Percentiles rank a stretch among this genome's conserved stretches.
Evolutionary conservation across 2,888 invertebrate species (phyloP).

Genomic region (Diogma glabrata): DNA sequence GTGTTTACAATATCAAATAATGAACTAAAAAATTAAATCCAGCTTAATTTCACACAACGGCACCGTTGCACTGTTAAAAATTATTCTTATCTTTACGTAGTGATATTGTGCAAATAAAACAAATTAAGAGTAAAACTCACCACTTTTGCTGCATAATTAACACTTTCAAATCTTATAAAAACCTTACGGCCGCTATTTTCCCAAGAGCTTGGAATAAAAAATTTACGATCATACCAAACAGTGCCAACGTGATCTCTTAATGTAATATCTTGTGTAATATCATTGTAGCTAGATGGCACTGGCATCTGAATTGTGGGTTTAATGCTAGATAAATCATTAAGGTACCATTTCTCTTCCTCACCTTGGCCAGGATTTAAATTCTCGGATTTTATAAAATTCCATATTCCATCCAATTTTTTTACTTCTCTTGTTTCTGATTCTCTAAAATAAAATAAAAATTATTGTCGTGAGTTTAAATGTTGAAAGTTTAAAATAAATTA

Average conservation of each 20-base stretch:
- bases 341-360: slow-evolving; percentile 65
- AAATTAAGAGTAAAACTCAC: slow-evolving; percentile 52
- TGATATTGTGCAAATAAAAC: too few relatives aligned
- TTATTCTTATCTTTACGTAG: too few relatives aligned
- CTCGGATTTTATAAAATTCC: slow-evolving; percentile 76
- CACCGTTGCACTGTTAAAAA: too few relatives aligned
- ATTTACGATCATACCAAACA: slow-evolving; percentile 91
- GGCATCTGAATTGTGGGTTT: slow-evolving; percentile 77
- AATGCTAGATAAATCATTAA: slow-evolving; percentile 54
- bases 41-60: too few relatives aligned
- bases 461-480: too few relatives aligned
- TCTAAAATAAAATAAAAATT: background rate
- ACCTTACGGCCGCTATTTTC: slow-evolving; percentile 45
- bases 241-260: slow-evolving; percentile 88
- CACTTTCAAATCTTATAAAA: slow-evolving; percentile 84
- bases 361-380: slow-evolving; percentile 59
- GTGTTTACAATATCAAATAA: background rate
- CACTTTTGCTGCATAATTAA: slow-evolving; percentile 84
- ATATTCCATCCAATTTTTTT: slow-evolving; percentile 71
- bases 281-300: slow-evolving; percentile 93
- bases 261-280: slow-evolving; percentile 67
- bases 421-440: slow-evolving; percentile 77
- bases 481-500: too few relatives aligned
- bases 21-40: too few relatives aligned
- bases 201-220: slow-evolving; percentile 75